A percentile compares a stretch with the other conserved stretches of the same genome.
Conservation (phyloP, 2,113 vertebrate species). For the Epinephelus cyanopodus region DNA sequence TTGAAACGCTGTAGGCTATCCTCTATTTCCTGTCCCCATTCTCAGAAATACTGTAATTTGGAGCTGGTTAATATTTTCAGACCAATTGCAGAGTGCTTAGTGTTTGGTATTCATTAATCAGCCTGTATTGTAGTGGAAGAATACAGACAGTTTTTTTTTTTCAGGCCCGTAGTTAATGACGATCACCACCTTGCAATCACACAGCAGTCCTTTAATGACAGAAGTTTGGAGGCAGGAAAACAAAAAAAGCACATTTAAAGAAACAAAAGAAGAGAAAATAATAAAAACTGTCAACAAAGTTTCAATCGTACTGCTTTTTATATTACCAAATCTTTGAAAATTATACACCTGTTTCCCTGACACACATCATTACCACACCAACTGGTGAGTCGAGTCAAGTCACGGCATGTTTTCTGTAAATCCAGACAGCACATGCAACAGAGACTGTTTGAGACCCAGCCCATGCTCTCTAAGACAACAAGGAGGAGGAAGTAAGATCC, state of each 20-base stretch:
- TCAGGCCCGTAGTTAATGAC: slow-evolving; percentile 1
- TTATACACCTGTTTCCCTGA: slow-evolving; percentile 57
- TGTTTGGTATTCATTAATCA: slow-evolving; percentile 42
- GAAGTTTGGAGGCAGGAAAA: neutral
- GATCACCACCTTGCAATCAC: slow-evolving; percentile 31
- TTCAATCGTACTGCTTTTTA: neutral
- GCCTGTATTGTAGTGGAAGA: slow-evolving; percentile 43
- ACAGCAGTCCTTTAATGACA: slow-evolving; percentile 1
- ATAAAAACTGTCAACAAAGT: neutral
- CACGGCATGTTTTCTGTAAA: slow-evolving; percentile 35
- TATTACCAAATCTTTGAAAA: slow-evolving; percentile 5
- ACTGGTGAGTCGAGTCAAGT: slow-evolving; percentile 67
- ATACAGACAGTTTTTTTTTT: slow-evolving; percentile 1
- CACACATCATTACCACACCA: slow-evolving; percentile 35
- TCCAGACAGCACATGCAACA: slow-evolving; percentile 23
- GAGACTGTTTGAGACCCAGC: slow-evolving; percentile 1
- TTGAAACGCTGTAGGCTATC: neutral
- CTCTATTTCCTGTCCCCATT: slow-evolving; percentile 16
- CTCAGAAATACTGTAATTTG: slow-evolving; percentile 2
- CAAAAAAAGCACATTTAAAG: neutral
- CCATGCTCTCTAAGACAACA: neutral
- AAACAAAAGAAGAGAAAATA: neutral
- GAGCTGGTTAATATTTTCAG: slow-evolving; percentile 24
- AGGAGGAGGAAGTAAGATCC: neutral
- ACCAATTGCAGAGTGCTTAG: slow-evolving; percentile 8